A percentile compares a stretch with the other conserved stretches of the same genome.
phyloP scores from a whole-genome alignment of 2,888 invertebrate genomes.

The Torymus aiolomorphi region DNA sequence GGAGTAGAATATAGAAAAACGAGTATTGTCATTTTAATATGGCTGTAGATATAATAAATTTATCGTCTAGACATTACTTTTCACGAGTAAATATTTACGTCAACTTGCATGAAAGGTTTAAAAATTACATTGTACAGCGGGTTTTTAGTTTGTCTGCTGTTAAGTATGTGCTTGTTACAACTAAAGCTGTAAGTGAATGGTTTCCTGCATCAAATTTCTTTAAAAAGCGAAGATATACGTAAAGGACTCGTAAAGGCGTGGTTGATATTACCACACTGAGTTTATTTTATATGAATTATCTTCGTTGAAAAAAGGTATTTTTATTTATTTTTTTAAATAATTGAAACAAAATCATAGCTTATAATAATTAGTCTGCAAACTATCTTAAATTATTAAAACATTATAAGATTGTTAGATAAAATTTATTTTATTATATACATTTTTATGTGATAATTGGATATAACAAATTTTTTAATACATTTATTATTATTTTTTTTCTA shows the following conservation, averaged over 20 bases:
- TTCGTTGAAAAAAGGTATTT: not conserved
- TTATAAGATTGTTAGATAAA: too few species aligned
- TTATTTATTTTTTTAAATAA: not conserved
- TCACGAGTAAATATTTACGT: not conserved
- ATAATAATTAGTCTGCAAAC: too few species aligned
- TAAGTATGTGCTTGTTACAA: not conserved
- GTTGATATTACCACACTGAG: not conserved
- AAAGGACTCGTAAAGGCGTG: not conserved
- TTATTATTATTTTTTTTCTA: too few species aligned
- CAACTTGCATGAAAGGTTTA: constrained; percentile 1
- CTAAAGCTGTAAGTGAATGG: constrained; percentile 13
- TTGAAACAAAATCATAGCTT: not conserved
- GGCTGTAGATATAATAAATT: too few species aligned
- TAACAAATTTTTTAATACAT: too few species aligned
- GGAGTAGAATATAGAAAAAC: too few species aligned
- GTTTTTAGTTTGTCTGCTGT: constrained; percentile 16
- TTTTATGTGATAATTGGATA: too few species aligned
- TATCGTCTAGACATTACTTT: too few species aligned
- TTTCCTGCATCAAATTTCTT: constrained; percentile 5
- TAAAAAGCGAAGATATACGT: not conserved
- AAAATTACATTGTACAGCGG: not conserved
- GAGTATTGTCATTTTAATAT: too few species aligned
- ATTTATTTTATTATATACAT: too few species aligned
- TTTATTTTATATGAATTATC: not conserved
- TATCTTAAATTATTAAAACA: too few species aligned